phyloP scores from a whole-genome alignment of 2,888 invertebrate genomes.

The Sericinus montela region DNA sequence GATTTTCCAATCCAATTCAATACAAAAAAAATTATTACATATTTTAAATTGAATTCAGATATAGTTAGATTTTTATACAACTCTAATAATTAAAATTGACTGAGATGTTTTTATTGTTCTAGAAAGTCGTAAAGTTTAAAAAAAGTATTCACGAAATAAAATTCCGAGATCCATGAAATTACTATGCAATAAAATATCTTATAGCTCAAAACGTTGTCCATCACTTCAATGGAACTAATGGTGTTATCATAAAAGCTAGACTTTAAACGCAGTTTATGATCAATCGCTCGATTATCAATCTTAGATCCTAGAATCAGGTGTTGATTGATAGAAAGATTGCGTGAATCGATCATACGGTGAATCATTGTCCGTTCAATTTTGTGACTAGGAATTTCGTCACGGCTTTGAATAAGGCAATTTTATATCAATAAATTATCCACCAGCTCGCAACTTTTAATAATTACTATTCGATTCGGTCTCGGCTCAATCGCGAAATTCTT shows the following conservation, averaged over 20 bases:
- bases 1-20: too few relatives aligned
- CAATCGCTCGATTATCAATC: slow-evolving; percentile 1
- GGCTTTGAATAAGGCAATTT: slow-evolving; percentile 1
- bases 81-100: too few relatives aligned
- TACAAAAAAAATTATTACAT: too few relatives aligned
- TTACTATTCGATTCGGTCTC: slow-evolving; percentile 7
- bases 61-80: too few relatives aligned
- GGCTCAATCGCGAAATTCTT: background rate
- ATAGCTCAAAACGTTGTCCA: background rate
- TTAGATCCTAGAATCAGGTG: background rate
- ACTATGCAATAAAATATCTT: slow-evolving; percentile 4
- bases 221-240: slow-evolving; percentile 13
- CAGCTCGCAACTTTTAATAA: background rate
- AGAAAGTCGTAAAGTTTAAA: background rate
- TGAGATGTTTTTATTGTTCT: background rate
- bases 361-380: slow-evolving; percentile 6
- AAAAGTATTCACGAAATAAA: background rate
- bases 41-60: too few relatives aligned
- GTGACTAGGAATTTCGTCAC: slow-evolving; percentile 5
- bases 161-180: background rate
- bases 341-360: slow-evolving; percentile 2
- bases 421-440: slow-evolving; percentile 7
- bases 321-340: slow-evolving; percentile 1
- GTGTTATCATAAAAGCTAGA: slow-evolving; percentile 7
- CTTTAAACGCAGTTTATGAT: slow-evolving; percentile 5